Evolutionary conservation across 2,888 invertebrate species (phyloP), one percentile per base, ranked within the genome.

Genomic region (Eupithecia pulchellata): DNA sequence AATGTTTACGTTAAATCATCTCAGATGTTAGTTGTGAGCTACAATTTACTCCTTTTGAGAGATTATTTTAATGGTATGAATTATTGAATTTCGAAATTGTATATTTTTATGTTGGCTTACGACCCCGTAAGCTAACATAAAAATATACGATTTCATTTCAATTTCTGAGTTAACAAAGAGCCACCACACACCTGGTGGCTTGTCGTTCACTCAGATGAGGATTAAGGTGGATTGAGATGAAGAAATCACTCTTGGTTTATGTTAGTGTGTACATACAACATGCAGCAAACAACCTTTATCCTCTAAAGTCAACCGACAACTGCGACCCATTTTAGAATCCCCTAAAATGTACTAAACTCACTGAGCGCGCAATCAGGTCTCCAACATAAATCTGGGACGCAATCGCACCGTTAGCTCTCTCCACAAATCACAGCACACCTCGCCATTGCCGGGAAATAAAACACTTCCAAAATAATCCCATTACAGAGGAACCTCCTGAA

Each of bases 61-160:
- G 79, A 78, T 79, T 80, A 80, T 80, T 78, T 69, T 77, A 80
- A 80, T 79, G 73, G 74, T 80, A 79, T n/a, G n/a, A n/a, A n/a
- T 78, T 73, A 77, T 69, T 66, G 72, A 73, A 77, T 80, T 78
- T 75, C 75, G 75, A 73, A 52, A 73, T 74, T 78, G 75, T 77
- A 72, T 75, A 75, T 75, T 76, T 72, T 74, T 76, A 76, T 73
- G 64, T 42, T 34, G 66, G 69, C 64, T 69, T 70, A 64, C 61
- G 69, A 17, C 30, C n/a, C n/a, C n/a, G n/a, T n/a, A n/a, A n/a
- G n/a, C n/a, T n/a, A n/a, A n/a, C n/a, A n/a, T n/a, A n/a, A n/a
- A n/a, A n/a, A n/a, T n/a, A n/a, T n/a, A n/a, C n/a, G n/a, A n/a
- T n/a, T n/a, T n/a, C n/a, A n/a, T n/a, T n/a, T n/a, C n/a, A n/a